Conservation (phyloP, 2,888 invertebrate genomes). For the Helicoverpa assulta region DNA sequence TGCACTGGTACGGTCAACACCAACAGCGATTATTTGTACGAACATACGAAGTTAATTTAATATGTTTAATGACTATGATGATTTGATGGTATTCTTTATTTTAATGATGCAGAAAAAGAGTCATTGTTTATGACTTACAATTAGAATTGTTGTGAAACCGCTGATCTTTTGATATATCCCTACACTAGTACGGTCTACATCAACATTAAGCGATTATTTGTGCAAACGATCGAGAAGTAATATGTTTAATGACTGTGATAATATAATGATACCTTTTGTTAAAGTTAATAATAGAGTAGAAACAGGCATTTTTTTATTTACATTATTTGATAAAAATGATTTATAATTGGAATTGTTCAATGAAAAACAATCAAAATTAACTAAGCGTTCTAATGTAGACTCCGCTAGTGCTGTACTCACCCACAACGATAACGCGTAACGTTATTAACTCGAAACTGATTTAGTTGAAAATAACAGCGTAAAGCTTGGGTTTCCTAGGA, state of each 20-base stretch:
- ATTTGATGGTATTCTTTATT: too few relatives aligned
- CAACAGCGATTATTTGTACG: too few relatives aligned
- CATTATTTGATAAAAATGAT: too few relatives aligned
- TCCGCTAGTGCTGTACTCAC: conserved; percentile 23
- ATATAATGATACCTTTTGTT: too few relatives aligned
- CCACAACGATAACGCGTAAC: conserved; percentile 6
- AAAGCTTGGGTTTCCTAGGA: too few relatives aligned
- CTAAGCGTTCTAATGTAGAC: neutral
- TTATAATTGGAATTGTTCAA: too few relatives aligned
- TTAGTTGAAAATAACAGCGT: conserved; percentile 42
- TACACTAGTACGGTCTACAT: neutral
- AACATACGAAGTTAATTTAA: neutral
- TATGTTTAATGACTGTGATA: neutral
- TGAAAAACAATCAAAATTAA: too few relatives aligned
- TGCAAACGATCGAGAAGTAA: too few relatives aligned
- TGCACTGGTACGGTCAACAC: neutral
- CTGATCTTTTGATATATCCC: conserved; percentile 33
- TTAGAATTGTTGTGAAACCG: conserved; percentile 46
- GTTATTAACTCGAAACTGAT: conserved; percentile 41
- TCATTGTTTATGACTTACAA: too few relatives aligned
- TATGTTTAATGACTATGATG: neutral
- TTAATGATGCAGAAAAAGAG: too few relatives aligned
- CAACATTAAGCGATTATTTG: neutral
- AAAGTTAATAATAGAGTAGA: too few relatives aligned
- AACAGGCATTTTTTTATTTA: too few relatives aligned